Conservation (phyloP, 2,797 vertebrate genomes). For the Alectoris magna region DNA sequence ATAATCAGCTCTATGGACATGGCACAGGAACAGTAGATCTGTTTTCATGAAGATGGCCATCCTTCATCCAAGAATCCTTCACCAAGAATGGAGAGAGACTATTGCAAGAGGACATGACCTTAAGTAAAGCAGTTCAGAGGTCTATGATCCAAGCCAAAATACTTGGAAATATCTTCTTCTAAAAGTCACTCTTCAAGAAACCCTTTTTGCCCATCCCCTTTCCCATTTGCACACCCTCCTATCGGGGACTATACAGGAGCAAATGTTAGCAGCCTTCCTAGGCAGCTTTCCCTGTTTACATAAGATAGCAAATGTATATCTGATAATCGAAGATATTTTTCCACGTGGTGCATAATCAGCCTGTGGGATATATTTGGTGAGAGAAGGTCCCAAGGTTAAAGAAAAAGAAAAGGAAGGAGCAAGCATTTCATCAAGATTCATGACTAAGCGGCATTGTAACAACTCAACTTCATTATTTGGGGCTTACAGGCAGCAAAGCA, state of each 20-base stretch:
- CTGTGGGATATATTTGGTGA: rapidly evolving
- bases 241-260: neutral
- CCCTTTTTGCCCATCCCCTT: neutral
- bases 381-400: neutral
- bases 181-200: neutral
- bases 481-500: neutral
- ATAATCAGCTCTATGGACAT: neutral
- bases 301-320: neutral
- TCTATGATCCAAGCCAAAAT: neutral
- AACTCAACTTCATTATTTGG: neutral
- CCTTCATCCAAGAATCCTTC: neutral
- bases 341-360: neutral
- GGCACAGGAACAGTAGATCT: neutral
- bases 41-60: neutral
- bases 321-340: neutral
- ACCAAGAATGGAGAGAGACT: neutral
- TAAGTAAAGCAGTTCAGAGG: neutral
- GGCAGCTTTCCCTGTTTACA: neutral
- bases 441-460: neutral
- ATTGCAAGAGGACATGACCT: neutral
- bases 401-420: neutral
- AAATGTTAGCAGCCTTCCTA: neutral
- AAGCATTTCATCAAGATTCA: neutral
- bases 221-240: neutral
- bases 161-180: neutral